phyloP scores from a whole-genome alignment of 2,797 vertebrate genomes.

The Cryptoprocta ferox region DNA sequence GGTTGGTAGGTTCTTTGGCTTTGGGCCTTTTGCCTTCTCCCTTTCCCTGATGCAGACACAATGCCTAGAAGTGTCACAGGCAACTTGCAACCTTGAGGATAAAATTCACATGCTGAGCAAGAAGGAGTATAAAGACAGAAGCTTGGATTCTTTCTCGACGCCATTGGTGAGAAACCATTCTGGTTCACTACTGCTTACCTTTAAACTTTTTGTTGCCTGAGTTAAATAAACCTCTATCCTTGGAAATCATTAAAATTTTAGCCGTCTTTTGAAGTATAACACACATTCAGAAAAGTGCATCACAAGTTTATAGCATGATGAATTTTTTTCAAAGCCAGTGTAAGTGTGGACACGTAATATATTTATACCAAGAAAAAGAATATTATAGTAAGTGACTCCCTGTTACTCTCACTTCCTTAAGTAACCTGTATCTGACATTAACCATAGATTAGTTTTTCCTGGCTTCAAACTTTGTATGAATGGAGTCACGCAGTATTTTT shows the following conservation, averaged over 20 bases:
- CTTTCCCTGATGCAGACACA: background rate
- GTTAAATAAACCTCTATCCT: background rate
- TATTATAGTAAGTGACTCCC: background rate
- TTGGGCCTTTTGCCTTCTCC: background rate
- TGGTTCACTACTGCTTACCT: background rate
- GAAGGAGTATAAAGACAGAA: background rate
- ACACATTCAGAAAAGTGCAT: background rate
- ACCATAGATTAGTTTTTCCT: background rate
- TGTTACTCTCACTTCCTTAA: background rate
- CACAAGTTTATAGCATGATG: background rate
- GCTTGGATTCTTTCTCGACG: background rate
- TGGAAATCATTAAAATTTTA: background rate
- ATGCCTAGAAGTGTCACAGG: background rate
- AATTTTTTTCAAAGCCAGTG: slow-evolving; percentile 37
- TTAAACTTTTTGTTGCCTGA: background rate
- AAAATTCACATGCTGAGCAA: background rate
- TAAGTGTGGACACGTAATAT: background rate
- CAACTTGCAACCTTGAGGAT: background rate
- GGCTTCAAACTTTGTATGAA: background rate
- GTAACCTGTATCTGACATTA: background rate
- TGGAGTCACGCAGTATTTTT: background rate
- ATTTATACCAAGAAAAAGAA: background rate
- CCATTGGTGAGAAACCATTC: background rate
- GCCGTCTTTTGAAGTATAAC: background rate
- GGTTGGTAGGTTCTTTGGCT: background rate